Conservation (phyloP, 1,140 invertebrate genomes). For the Centruroides sculpturatus region DNA sequence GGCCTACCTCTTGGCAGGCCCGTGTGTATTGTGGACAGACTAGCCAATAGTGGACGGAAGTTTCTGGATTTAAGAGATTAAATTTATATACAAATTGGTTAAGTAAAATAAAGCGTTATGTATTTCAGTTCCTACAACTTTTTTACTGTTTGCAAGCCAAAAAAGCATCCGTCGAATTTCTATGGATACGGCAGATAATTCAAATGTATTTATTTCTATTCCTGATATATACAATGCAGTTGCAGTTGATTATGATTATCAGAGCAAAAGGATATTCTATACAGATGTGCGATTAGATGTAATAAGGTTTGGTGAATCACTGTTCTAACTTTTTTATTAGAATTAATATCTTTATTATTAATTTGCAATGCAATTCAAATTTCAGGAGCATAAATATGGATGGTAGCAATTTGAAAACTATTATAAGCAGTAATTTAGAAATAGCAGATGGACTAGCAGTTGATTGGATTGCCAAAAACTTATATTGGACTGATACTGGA, state of each 20-base stretch:
- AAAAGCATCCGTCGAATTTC: conserved; percentile 67
- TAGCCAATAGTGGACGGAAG: too few relatives aligned
- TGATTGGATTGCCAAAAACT: conserved; percentile 40
- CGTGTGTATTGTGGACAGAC: too few relatives aligned
- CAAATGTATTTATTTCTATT: conserved; percentile 65
- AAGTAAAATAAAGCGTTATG: conserved; percentile 18
- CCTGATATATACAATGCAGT: conserved; percentile 33
- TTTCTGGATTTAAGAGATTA: too few relatives aligned
- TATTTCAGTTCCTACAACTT: conserved; percentile 55
- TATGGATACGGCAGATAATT: conserved; percentile 55
- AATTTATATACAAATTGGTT: too few relatives aligned
- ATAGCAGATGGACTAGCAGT: conserved; percentile 28
- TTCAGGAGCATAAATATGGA: conserved; percentile 15
- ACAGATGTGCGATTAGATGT: conserved; percentile 33
- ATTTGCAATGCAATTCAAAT: too few relatives aligned
- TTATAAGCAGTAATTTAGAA: conserved; percentile 15
- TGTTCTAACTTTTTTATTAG: background rate
- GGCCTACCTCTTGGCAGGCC: too few relatives aligned
- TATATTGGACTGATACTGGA: conserved; percentile 37
- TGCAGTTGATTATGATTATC: conserved; percentile 32
- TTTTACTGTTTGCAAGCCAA: conserved; percentile 69
- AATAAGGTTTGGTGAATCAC: conserved; percentile 25
- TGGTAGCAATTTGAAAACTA: conserved; percentile 15
- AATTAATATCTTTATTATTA: too few relatives aligned
- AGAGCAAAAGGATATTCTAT: conserved; percentile 30